Evolutionary conservation across 1,140 invertebrate genomes (phyloP).

Genomic region (Nilaparvata lugens): DNA sequence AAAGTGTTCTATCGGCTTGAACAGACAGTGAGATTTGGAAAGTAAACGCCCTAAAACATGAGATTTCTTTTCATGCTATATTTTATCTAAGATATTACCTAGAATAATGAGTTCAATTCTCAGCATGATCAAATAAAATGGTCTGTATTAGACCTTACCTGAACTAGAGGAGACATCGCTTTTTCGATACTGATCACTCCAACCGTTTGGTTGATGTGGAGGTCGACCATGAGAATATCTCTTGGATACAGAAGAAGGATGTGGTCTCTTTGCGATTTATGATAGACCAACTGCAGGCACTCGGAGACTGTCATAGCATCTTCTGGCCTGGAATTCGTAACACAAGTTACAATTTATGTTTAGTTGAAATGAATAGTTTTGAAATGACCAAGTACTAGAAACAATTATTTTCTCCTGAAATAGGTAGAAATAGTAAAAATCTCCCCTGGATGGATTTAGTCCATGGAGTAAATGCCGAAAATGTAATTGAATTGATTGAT

Average conservation of each 20-base stretch:
- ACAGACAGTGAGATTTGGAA: background rate
- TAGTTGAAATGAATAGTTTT: too few relatives aligned
- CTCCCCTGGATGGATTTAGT: too few relatives aligned
- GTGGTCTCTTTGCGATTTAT: slow-evolving; percentile 44
- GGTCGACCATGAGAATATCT: slow-evolving; percentile 49
- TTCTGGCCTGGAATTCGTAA: slow-evolving; percentile 28
- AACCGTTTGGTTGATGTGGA: slow-evolving; percentile 53
- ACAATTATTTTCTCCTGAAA: too few relatives aligned
- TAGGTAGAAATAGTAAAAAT: too few relatives aligned
- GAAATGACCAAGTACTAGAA: too few relatives aligned
- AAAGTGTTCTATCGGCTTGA: background rate
- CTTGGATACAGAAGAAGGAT: slow-evolving; percentile 46
- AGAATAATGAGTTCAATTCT: too few relatives aligned
- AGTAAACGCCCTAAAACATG: too few relatives aligned
- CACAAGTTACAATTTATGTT: too few relatives aligned
- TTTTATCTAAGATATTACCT: too few relatives aligned
- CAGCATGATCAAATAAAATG: background rate
- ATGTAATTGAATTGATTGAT: too few relatives aligned
- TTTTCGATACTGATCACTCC: slow-evolving; percentile 46
- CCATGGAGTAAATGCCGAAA: too few relatives aligned
- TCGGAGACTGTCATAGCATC: slow-evolving; percentile 37
- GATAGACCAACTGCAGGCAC: slow-evolving; percentile 45
- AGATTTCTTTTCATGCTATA: too few relatives aligned
- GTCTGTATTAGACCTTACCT: slow-evolving; percentile 31
- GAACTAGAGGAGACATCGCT: slow-evolving; percentile 41